Conservation (phyloP, 2,113 vertebrate species). For the Austrofundulus limnaeus region DNA sequence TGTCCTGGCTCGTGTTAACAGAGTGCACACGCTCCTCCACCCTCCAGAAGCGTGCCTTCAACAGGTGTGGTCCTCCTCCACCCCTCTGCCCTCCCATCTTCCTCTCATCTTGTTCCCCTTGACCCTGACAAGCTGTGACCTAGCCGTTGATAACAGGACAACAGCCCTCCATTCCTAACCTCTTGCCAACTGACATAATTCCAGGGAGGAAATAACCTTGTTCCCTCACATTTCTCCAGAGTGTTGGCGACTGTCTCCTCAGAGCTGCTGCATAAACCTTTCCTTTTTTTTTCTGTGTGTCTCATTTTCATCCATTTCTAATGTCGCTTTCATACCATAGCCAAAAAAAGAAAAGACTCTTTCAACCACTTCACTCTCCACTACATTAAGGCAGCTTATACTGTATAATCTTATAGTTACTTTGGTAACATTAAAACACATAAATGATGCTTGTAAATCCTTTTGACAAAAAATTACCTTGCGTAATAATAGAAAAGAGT, state of each 20-base stretch:
- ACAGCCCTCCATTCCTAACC: constrained; percentile 59
- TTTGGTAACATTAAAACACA: not conserved
- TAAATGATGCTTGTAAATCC: too few relatives aligned
- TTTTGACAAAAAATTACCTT: not conserved
- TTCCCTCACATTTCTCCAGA: constrained; percentile 52
- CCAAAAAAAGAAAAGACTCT: not conserved
- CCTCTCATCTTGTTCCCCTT: constrained; percentile 71
- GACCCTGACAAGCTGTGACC: constrained; percentile 61
- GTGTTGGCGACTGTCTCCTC: constrained; percentile 37
- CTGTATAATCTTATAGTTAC: too few relatives aligned
- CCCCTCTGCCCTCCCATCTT: constrained; percentile 25
- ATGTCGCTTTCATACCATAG: not conserved
- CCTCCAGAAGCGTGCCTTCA: constrained; percentile 67
- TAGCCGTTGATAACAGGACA: constrained; percentile 54
- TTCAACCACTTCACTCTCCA: not conserved
- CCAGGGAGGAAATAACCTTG: constrained; percentile 66
- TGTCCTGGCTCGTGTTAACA: constrained; percentile 31
- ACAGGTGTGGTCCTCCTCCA: constrained; percentile 71
- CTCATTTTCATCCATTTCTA: not conserved
- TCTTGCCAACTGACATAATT: constrained; percentile 71
- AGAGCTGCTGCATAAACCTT: not conserved
- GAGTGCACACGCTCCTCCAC: constrained; percentile 33
- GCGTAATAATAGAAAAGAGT: not conserved
- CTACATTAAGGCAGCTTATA: not conserved
- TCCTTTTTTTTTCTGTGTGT: not conserved